These are phyloP conservation scores for Acrocephalus scirpaceus DNA, from an alignment of 2,797 vertebrate genomes.

Conservation along the genomic window DNA sequence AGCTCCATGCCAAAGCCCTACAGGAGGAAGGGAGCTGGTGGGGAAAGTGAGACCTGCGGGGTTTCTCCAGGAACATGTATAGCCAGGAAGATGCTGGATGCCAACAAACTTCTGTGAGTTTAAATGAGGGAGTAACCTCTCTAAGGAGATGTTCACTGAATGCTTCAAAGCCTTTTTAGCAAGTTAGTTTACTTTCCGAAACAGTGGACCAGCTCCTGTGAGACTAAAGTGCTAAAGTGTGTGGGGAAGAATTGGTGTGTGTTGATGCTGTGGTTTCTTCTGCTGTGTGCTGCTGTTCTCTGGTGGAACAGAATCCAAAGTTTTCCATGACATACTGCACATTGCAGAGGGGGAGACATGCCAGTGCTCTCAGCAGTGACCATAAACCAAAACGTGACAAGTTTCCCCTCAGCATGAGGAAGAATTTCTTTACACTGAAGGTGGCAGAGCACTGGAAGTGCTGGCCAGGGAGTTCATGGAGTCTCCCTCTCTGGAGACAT, in stretches of 20 bases:
- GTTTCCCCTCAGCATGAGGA: not conserved
- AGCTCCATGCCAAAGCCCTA: not conserved
- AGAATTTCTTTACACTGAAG: not conserved
- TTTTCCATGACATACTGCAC: not conserved
- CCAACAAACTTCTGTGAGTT: not conserved
- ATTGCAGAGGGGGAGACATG: not conserved
- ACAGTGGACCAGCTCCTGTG: not conserved
- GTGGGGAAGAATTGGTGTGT: not conserved
- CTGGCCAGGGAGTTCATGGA: accelerated
- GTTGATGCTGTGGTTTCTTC: not conserved
- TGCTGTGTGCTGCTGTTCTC: not conserved
- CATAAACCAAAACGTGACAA: not conserved
- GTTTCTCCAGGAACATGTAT: not conserved
- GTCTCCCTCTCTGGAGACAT: not conserved
- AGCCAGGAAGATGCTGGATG: not conserved
- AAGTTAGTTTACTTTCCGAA: not conserved
- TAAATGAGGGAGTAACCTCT: not conserved
- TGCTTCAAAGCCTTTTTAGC: not conserved
- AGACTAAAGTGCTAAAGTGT: not conserved
- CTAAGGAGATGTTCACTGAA: not conserved
- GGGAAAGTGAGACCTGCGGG: not conserved
- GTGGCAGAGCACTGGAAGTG: not conserved
- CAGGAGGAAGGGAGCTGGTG: not conserved
- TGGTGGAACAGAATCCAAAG: not conserved
- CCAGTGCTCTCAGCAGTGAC: not conserved